Evolutionary conservation across 2,888 invertebrate genomes (phyloP).

Genomic region (Amaurobius ferox): DNA sequence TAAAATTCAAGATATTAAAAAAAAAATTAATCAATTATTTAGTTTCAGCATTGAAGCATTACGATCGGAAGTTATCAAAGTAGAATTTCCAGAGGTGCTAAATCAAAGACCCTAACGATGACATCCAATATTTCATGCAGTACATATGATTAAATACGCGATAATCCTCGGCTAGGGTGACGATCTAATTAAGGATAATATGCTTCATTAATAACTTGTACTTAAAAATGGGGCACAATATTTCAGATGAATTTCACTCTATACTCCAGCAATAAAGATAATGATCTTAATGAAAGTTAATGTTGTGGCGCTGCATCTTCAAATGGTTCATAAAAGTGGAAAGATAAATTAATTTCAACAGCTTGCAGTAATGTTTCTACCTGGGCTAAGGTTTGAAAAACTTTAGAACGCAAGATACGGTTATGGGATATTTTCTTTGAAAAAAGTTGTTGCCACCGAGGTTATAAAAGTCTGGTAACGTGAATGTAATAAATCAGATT

Average conservation of each 20-base stretch:
- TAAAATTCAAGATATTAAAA: too few species aligned
- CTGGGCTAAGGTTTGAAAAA: not conserved
- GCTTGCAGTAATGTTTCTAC: not conserved
- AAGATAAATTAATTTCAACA: conserved; percentile 3
- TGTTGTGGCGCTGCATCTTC: not conserved
- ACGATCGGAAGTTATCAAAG: too few species aligned
- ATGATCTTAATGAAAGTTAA: not conserved
- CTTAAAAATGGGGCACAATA: not conserved
- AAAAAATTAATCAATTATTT: too few species aligned
- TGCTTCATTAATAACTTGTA: not conserved
- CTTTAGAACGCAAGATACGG: not conserved
- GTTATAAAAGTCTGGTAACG: not conserved
- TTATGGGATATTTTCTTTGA: not conserved
- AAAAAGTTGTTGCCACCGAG: not conserved
- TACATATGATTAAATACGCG: not conserved
- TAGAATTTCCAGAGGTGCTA: too few species aligned
- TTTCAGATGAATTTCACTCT: not conserved
- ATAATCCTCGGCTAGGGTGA: not conserved
- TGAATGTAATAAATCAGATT: not conserved
- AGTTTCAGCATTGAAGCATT: too few species aligned
- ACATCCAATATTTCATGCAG: too few species aligned
- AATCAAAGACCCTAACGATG: too few species aligned
- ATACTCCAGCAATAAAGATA: not conserved
- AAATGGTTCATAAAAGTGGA: not conserved
- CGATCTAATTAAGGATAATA: not conserved